phyloP scores from a whole-genome alignment of 2,113 vertebrate genomes.

The Suncus etruscus region DNA sequence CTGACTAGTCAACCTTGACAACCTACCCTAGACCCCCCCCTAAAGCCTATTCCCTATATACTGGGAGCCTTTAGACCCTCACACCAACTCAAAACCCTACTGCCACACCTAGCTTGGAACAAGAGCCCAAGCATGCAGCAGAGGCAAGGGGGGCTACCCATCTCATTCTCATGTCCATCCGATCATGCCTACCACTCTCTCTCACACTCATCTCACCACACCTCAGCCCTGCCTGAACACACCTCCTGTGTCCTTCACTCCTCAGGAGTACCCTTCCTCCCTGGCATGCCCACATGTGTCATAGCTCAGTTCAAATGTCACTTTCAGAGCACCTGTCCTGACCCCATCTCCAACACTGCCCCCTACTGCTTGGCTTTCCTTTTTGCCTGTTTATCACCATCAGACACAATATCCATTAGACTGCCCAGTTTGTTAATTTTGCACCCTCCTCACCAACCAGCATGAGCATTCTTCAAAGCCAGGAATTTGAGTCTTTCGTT shows the following conservation, averaged over 20 bases:
- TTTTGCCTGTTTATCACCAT: not conserved
- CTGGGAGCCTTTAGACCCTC: not conserved
- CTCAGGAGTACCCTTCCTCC: not conserved
- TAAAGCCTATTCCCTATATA: not conserved
- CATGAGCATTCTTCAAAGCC: not conserved
- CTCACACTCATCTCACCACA: no score
- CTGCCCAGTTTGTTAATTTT: not conserved
- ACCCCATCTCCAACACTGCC: not conserved
- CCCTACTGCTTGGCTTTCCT: not conserved
- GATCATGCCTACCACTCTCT: no score
- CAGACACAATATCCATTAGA: not conserved
- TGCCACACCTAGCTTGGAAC: not conserved
- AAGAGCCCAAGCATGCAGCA: not conserved
- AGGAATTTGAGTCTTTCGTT: not conserved
- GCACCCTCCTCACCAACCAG: not conserved
- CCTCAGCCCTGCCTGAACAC: no score
- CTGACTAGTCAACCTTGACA: not conserved
- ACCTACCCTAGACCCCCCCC: not conserved
- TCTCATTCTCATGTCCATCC: no score
- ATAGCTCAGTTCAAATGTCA: not conserved
- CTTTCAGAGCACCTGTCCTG: not conserved
- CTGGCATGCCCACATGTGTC: not conserved
- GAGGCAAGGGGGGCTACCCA: no score
- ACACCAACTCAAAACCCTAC: not conserved
- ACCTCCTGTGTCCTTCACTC: not conserved